phyloP scores from a whole-genome alignment of 2,888 invertebrate genomes.

The Cremastinae sp. region DNA sequence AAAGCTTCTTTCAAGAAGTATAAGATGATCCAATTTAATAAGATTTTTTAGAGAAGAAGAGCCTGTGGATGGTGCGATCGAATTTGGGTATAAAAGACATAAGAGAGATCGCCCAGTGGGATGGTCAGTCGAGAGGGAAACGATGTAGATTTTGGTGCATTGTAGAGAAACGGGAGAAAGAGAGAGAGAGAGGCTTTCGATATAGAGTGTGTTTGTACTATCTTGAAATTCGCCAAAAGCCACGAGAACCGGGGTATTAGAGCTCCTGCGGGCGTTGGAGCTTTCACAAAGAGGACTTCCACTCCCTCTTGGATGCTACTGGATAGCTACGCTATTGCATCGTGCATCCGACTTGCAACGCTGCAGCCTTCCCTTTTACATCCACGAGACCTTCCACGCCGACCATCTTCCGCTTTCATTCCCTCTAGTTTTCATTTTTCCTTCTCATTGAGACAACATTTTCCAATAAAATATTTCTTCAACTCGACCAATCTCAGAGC shows the following conservation, averaged over 20 bases:
- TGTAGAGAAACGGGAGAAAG: no score
- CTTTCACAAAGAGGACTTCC: slow-evolving; percentile 58
- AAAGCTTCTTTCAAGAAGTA: no score
- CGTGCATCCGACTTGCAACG: slow-evolving; percentile 9
- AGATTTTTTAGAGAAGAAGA: slow-evolving; percentile 1
- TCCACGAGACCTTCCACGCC: slow-evolving; percentile 11
- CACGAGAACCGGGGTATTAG: slow-evolving; percentile 42
- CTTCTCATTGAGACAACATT: no score
- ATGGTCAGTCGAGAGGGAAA: slow-evolving; percentile 5
- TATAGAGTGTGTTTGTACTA: slow-evolving; percentile 43
- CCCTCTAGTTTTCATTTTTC: no score
- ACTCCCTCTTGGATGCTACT: slow-evolving; percentile 16
- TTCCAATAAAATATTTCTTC: no score
- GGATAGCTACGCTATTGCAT: slow-evolving; percentile 19
- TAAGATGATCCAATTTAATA: no score
- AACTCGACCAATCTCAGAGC: no score
- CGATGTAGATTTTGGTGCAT: slow-evolving; percentile 16
- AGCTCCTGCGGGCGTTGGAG: slow-evolving; percentile 47
- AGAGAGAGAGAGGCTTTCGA: no score
- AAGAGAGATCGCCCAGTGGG: neutral
- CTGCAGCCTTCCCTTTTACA: slow-evolving; percentile 13
- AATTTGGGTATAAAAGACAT: slow-evolving; percentile 31
- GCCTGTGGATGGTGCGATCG: slow-evolving; percentile 8
- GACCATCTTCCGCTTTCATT: no score
- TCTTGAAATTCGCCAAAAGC: slow-evolving; percentile 61